Evolutionary conservation across 2,888 invertebrate genomes (phyloP).

Genomic region (Limenitis camilla): DNA sequence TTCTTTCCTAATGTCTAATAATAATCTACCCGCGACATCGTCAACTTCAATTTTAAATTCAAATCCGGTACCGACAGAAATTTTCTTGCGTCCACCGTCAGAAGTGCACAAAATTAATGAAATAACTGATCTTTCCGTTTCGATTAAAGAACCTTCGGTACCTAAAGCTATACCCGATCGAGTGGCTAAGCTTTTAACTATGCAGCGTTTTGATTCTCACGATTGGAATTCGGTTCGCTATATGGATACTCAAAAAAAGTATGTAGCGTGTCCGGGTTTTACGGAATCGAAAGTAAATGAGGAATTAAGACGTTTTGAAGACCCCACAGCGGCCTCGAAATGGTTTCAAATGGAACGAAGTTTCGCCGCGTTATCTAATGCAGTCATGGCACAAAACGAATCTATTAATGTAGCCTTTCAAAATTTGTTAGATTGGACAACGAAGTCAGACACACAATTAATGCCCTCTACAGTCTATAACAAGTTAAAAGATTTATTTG

Average conservation of each 20-base stretch:
- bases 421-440: slow-evolving; percentile 11
- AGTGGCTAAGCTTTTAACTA: slow-evolving; percentile 5
- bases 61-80: not conserved
- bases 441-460: not conserved
- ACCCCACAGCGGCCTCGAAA: not conserved
- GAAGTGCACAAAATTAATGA: no score
- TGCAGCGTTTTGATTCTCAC: slow-evolving; percentile 11
- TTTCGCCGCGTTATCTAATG: slow-evolving; percentile 21
- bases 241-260: slow-evolving; percentile 12
- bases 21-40: not conserved
- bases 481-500: slow-evolving; percentile 16
- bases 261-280: no score
- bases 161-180: slow-evolving; percentile 9
- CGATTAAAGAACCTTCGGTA: slow-evolving; percentile 5
- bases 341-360: slow-evolving; percentile 21
- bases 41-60: not conserved
- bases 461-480: slow-evolving; percentile 7
- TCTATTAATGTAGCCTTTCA: slow-evolving; percentile 9
- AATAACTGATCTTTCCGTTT: slow-evolving; percentile 4
- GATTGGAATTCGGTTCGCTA: slow-evolving; percentile 21
- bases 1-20: no score
- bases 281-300: slow-evolving; percentile 21
- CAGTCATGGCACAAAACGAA: slow-evolving; percentile 20
- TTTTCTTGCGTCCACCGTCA: no score
- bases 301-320: slow-evolving; percentile 14